Percentiles rank a stretch among this genome's conserved stretches.
Conservation (phyloP, 53 echinoderm and acorn worm genomes). For the Henricia sp. region DNA sequence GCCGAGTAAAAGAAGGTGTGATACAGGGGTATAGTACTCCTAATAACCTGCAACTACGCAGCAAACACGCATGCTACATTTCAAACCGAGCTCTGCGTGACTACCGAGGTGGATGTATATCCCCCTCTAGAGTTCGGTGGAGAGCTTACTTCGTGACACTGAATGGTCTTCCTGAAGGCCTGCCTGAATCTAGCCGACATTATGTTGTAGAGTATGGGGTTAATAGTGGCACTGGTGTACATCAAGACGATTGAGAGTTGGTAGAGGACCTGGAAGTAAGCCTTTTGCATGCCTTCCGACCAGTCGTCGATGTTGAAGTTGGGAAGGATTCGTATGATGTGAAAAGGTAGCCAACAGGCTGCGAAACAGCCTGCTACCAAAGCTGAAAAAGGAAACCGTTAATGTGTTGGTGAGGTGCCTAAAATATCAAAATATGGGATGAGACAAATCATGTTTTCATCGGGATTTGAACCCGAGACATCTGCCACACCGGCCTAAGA, state of each 20-base stretch:
- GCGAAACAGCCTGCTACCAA: constrained; percentile 93
- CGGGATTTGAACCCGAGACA: no score
- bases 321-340: constrained; percentile 91
- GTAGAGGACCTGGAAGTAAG: constrained; percentile 87
- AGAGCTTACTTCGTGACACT: constrained; percentile 86
- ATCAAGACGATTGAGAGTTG: constrained; percentile 84
- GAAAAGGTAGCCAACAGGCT: constrained; percentile 95
- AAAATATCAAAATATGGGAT: no score
- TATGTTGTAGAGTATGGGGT: constrained; percentile 95
- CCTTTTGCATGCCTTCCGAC: constrained; percentile 60
- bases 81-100: constrained; percentile 41
- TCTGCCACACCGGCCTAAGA: no score
- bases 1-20: no score
- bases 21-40: no score
- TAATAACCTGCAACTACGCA: no score
- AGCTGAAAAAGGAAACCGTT: constrained; percentile 71
- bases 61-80: not conserved
- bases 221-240: constrained; percentile 89
- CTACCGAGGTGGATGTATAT: constrained; percentile 29
- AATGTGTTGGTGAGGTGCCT: no score
- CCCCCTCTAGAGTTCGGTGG: constrained; percentile 67
- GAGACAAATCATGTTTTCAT: no score
- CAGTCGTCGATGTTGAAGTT: constrained; percentile 62
- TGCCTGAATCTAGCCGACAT: constrained; percentile 91
- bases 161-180: constrained; percentile 83